Conservation (phyloP, 1,140 invertebrate species). For the Leucophenga varia region DNA sequence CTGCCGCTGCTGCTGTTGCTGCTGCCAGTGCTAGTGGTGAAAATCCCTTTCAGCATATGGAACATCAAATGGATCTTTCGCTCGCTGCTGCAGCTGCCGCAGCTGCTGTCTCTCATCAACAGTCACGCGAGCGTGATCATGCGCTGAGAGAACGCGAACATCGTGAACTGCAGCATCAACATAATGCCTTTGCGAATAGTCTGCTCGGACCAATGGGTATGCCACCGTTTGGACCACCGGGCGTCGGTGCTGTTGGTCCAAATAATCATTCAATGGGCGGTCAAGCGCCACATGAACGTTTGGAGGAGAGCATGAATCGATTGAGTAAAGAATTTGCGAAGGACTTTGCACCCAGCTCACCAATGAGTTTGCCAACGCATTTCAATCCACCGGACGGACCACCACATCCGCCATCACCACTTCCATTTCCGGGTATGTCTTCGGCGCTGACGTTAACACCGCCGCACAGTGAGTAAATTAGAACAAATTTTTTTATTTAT, state of each 20-base stretch:
- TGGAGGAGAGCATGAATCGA: slow-evolving; percentile 57
- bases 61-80: slow-evolving; percentile 55
- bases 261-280: slow-evolving; percentile 4
- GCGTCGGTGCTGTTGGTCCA: slow-evolving; percentile 4
- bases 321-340: slow-evolving; percentile 54
- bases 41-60: slow-evolving; percentile 53
- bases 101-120: slow-evolving; percentile 38
- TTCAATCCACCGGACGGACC: slow-evolving; percentile 48
- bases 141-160: slow-evolving; percentile 46
- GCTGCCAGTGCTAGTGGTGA: slow-evolving; percentile 37
- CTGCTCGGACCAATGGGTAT: slow-evolving; percentile 58
- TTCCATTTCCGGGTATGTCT: slow-evolving; percentile 68
- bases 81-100: slow-evolving; percentile 49
- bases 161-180: slow-evolving; percentile 33
- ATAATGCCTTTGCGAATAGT: slow-evolving; percentile 55
- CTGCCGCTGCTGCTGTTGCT: slow-evolving; percentile 41
- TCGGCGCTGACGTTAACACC: slow-evolving; percentile 75
- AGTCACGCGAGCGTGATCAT: slow-evolving; percentile 28
- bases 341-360: slow-evolving; percentile 43
- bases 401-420: slow-evolving; percentile 61
- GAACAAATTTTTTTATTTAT: no score
- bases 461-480: slow-evolving; percentile 70
- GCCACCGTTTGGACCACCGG: slow-evolving; percentile 38
- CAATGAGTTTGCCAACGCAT: slow-evolving; percentile 52
- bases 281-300: slow-evolving; percentile 60